Evolutionary conservation across 2,113 vertebrate species (phyloP).

Genomic region (Cygnus buccinator): DNA sequence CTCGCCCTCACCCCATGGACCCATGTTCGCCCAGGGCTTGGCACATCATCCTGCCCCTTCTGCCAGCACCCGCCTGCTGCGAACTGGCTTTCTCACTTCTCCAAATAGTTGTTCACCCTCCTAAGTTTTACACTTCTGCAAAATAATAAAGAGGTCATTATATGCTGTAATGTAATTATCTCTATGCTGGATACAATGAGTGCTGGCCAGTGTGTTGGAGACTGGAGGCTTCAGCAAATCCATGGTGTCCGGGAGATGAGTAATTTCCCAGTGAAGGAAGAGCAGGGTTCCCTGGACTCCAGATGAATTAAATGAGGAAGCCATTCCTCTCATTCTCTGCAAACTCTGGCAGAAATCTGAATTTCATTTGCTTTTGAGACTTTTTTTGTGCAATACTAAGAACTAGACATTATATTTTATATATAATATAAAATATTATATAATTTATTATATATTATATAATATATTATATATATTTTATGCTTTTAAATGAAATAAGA

Average conservation of each 20-base stretch:
- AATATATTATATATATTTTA: neutral
- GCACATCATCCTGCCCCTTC: neutral
- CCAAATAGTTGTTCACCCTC: neutral
- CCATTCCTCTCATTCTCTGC: neutral
- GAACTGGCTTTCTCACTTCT: neutral
- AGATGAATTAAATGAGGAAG: neutral
- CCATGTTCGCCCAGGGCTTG: fast-evolving
- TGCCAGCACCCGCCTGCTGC: neutral
- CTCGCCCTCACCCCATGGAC: neutral
- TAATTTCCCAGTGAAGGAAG: neutral
- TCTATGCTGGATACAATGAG: neutral
- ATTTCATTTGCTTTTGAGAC: neutral
- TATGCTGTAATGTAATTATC: neutral
- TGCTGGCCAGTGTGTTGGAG: neutral
- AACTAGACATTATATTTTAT: neutral
- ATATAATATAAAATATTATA: no score
- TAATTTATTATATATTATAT: no score
- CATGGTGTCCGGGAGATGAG: neutral
- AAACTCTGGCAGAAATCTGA: neutral
- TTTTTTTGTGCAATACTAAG: neutral
- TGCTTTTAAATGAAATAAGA: neutral
- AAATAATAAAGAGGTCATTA: neutral
- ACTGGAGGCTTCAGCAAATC: neutral
- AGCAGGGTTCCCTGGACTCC: neutral
- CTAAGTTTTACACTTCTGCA: neutral